Evolutionary conservation across 2,113 vertebrate species (phyloP).

Genomic region (Grammomys dolichurus): DNA sequence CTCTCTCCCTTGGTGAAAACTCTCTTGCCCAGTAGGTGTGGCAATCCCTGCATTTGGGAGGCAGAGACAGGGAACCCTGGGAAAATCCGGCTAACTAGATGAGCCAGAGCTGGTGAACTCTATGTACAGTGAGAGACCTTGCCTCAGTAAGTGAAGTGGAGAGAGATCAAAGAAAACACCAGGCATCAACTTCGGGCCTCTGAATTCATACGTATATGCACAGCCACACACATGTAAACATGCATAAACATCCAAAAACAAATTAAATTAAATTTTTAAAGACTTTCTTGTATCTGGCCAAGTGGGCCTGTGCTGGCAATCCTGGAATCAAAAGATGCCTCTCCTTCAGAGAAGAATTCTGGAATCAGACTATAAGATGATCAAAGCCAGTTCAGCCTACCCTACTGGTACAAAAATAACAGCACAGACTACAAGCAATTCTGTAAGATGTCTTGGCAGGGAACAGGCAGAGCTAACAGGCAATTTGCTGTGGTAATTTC

Average conservation of each 20-base stretch:
- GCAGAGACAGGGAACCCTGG: background rate
- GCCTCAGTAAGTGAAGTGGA: background rate
- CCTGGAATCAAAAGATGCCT: conserved; percentile 4
- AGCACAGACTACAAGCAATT: conserved; percentile 52
- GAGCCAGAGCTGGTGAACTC: background rate
- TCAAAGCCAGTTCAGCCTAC: conserved; percentile 23
- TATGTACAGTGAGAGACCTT: background rate
- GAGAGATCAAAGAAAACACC: background rate
- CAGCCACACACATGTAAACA: background rate
- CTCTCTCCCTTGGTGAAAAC: background rate
- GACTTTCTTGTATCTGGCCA: background rate
- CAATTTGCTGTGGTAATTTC: conserved; percentile 8
- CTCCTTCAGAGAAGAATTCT: background rate
- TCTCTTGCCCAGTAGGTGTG: background rate
- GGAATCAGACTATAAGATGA: background rate
- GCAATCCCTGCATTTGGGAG: background rate
- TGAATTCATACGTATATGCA: background rate
- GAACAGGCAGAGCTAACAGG: conserved; percentile 4
- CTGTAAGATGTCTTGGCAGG: conserved; percentile 35
- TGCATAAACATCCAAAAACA: background rate
- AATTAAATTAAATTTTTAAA: background rate
- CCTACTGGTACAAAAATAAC: background rate
- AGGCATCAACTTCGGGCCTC: background rate
- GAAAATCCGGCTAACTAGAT: background rate
- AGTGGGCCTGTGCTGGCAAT: background rate